phyloP scores from a whole-genome alignment of 2,888 invertebrate genomes.

The Yponomeuta malinellus region DNA sequence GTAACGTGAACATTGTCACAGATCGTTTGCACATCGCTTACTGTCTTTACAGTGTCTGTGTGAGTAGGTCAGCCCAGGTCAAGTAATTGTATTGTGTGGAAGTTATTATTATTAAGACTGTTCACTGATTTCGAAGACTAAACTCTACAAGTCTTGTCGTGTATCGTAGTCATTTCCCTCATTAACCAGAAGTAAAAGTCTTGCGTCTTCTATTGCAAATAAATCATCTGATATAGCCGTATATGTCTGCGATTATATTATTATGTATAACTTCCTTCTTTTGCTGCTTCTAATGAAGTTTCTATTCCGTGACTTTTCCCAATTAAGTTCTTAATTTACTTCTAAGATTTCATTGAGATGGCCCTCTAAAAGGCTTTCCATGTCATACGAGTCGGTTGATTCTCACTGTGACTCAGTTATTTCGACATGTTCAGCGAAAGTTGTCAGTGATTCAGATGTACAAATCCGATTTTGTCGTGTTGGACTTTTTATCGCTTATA shows the following conservation, averaged over 20 bases:
- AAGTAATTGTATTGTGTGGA: too few species aligned
- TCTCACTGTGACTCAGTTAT: background rate
- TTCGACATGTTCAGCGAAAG: conserved; percentile 22
- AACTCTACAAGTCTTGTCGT: too few species aligned
- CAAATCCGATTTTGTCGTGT: conserved; percentile 27
- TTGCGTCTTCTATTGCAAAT: too few species aligned
- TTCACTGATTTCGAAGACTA: too few species aligned
- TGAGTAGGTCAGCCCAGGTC: too few species aligned
- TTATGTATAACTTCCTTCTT: background rate
- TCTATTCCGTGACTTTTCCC: background rate
- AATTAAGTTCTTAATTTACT: conserved; percentile 2
- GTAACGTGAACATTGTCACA: too few species aligned
- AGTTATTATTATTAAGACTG: too few species aligned
- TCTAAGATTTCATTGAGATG: background rate
- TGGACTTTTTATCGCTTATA: conserved; percentile 24
- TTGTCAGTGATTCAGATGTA: conserved; percentile 21
- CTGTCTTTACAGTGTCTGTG: too few species aligned
- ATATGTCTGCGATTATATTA: background rate
- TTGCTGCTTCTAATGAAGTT: background rate
- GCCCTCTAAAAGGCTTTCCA: background rate
- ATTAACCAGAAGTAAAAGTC: too few species aligned
- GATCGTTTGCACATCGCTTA: too few species aligned
- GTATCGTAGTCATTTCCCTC: too few species aligned
- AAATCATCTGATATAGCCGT: background rate
- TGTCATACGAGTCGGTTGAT: background rate